Evolutionary conservation across 2,113 vertebrate species (phyloP).

Genomic region (Galeopterus variegatus): DNA sequence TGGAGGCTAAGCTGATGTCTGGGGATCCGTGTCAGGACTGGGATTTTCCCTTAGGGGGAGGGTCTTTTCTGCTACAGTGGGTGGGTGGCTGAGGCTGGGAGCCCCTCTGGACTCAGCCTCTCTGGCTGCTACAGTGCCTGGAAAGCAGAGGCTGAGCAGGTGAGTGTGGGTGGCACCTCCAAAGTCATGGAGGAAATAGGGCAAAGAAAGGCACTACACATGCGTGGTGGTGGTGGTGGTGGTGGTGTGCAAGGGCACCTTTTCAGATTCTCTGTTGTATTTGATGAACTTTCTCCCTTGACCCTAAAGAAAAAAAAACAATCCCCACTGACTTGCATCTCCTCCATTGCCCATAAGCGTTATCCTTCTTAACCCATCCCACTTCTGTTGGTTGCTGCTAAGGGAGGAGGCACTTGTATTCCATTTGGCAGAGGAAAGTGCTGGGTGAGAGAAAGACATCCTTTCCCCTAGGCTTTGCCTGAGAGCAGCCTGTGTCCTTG

Average conservation of each 20-base stretch:
- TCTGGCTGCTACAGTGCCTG: neutral
- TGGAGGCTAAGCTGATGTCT: neutral
- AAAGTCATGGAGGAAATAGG: neutral
- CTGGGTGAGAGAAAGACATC: neutral
- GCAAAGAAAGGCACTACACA: neutral
- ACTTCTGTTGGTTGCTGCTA: neutral
- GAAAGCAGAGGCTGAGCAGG: neutral
- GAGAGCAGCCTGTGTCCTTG: no score
- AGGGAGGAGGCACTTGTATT: neutral
- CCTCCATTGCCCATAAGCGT: neutral
- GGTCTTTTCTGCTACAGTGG: neutral
- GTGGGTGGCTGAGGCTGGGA: neutral
- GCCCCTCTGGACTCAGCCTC: neutral
- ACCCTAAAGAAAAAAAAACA: neutral
- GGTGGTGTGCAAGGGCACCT: neutral
- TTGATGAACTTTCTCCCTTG: neutral
- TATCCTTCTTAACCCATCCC: neutral
- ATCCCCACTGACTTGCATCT: no score
- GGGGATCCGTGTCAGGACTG: neutral
- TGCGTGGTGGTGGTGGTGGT: accelerated
- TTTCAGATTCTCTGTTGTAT: neutral
- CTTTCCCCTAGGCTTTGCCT: neutral
- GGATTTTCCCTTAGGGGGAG: neutral
- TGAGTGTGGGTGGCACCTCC: neutral
- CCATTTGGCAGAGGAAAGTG: neutral